Percentiles rank a stretch among this genome's conserved stretches.
phyloP scores from a whole-genome alignment of 1,140 invertebrate species.

The Zaprionus africanus region DNA sequence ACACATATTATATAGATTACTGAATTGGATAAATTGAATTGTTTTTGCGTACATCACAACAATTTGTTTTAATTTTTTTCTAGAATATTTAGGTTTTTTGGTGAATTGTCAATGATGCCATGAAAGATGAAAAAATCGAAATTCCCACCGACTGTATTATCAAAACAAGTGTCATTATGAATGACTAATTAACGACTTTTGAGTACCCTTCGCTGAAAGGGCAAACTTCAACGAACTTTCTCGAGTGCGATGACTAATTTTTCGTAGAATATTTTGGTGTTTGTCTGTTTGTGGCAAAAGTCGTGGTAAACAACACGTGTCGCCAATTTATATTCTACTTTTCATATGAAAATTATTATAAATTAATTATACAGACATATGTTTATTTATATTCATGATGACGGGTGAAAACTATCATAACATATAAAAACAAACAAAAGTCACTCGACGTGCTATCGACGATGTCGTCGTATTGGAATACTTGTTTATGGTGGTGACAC shows the following conservation, averaged over 20 bases:
- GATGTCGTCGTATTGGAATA: neutral
- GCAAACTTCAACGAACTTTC: slow-evolving; percentile 47
- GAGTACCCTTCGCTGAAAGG: neutral
- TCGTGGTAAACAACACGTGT: slow-evolving; percentile 63
- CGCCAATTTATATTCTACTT: slow-evolving; percentile 10
- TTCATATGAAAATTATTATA: slow-evolving; percentile 9
- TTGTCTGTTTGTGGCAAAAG: slow-evolving; percentile 32
- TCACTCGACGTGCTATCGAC: neutral
- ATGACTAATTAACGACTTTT: slow-evolving; percentile 12
- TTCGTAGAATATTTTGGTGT: slow-evolving; percentile 8
- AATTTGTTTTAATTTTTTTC: too few relatives aligned
- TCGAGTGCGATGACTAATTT: slow-evolving; percentile 52
- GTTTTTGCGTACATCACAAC: neutral
- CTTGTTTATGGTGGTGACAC: neutral
- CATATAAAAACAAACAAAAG: slow-evolving; percentile 64
- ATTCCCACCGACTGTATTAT: too few relatives aligned
- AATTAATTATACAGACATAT: slow-evolving; percentile 9
- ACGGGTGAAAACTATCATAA: slow-evolving; percentile 30
- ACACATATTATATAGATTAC: neutral
- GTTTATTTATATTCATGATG: slow-evolving; percentile 21
- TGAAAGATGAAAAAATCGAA: too few relatives aligned
- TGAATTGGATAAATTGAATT: neutral
- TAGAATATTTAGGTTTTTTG: too few relatives aligned
- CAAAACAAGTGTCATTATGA: neutral
- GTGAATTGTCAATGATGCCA: too few relatives aligned